Percentiles rank a stretch among this genome's conserved stretches.
Evolutionary conservation across 2,797 vertebrate species (phyloP).

Genomic region (Brachymystax lenok): DNA sequence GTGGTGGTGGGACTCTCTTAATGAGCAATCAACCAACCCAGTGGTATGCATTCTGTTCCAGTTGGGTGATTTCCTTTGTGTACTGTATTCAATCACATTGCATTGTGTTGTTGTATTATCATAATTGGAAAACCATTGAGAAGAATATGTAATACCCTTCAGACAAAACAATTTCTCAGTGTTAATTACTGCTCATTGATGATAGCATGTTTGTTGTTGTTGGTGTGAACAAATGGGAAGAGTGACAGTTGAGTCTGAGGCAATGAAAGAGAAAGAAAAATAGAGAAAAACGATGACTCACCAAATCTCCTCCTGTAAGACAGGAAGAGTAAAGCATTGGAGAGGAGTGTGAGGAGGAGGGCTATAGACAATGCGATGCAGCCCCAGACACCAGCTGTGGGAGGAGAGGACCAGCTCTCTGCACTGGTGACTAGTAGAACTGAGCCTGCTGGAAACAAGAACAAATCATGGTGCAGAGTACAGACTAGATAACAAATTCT

Average conservation of each 20-base stretch:
- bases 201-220: not conserved
- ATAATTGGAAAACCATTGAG: not conserved
- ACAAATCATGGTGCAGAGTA: not conserved
- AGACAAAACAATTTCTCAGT: not conserved
- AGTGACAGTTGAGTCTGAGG: not conserved
- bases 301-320: conserved; percentile 40
- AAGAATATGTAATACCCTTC: not conserved
- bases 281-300: conserved; percentile 26
- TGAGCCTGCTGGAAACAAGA: conserved; percentile 21
- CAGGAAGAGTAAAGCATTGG: conserved; percentile 33
- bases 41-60: not conserved
- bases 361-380: conserved; percentile 44
- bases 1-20: not conserved
- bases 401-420: not conserved
- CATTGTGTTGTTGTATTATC: not conserved
- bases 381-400: conserved; percentile 25
- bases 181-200: not conserved
- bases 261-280: not conserved
- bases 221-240: not conserved
- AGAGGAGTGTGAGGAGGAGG: conserved; percentile 41
- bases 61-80: not conserved
- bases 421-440: not conserved
- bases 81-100: not conserved
- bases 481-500: not conserved
- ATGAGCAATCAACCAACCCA: not conserved